Evolutionary conservation across 2,113 vertebrate species (phyloP), one percentile per base, ranked within the genome.

Genomic region (Atractosteus spatula): DNA sequence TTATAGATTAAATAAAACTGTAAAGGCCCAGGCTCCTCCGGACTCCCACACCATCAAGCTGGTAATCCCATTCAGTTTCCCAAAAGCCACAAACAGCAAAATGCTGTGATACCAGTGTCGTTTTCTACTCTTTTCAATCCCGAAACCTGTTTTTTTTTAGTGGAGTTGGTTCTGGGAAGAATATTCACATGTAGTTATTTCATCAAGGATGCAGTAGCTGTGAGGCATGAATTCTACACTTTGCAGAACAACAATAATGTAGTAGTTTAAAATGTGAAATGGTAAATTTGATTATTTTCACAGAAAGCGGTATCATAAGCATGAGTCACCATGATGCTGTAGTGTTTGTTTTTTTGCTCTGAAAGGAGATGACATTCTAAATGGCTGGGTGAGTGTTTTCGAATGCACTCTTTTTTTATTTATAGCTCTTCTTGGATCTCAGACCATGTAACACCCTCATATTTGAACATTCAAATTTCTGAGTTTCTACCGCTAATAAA

Each of bases 401-500:
- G 47, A 51, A 51, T 51, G 47, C 47, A 51, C 47, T 51, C 47
- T 51, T 51, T 51, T 10, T 51, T 10, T 5, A 51, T 10, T 51
- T 10, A 51, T 10, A 51, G 10, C 47, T 51, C 5, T 51, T 2
- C 10, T 51, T 51, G 5, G 10, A 51, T 51, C n/a, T 14, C 56
- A 59, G 56, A 59, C 11, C 7, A 11, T n/a, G 11, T 59, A 59
- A 4, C 56, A 3, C 11, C 4, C n/a, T 12, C 71, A 77, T 82
- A 73, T 87, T 78, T 83, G 73, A 66, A 74, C 77, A 78, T 83
- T 84, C 71, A 77, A 70, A 67, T 61, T 66, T 78, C 73, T 69
- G 77, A 74, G 72, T 45, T 67, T 86, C 79, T 76, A 82, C 75
- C 77, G 80, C 73, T 79, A 84, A 82, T 80, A 85, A 82, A 86